Base-by-base conservation (phyloP, 2,888 invertebrate genomes). In the Andrena haemorrhoa region DNA sequence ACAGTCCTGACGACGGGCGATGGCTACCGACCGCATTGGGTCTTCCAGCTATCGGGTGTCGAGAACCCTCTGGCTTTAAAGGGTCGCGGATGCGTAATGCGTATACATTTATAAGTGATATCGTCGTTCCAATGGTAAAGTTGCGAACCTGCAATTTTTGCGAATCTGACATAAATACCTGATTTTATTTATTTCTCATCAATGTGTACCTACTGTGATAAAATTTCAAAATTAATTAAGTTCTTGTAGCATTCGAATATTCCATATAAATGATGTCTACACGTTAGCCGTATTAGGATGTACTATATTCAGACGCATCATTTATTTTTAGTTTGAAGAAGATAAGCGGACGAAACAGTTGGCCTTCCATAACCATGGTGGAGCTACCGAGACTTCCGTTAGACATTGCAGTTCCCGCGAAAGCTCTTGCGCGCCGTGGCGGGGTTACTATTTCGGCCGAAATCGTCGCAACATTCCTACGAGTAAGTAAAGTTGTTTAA, bases 351-450 rank as follows among this genome's bases (percentile, higher is more conserved):
- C 60, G 16, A 63, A 63, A 35, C 2, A 47, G 33, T 49, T 47
- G 23, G 8, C 20, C 5, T 33, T 60, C 33, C 29, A 56, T n/a
- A 0, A 35, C n/a, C 23, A 92, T 86, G 88, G 87, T 90, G 78
- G 82, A 87, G 75, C 75, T 90, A 61, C 90, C 90, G 31, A 86
- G 73, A 71, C 88, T 91, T 58, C 86, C 88, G 41, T 84, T 91
- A 72, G 91, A 91, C 74, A 89, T 90, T 35, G 78, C 66, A 12
- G 88, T 92, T 51, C 88, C 91, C 16, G 80, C 89, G 20, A 77
- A 79, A 33, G 85, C 87, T 56, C 86, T 90, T 47, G 85, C 85
- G 29, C 86, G 90, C 56, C 91, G 90, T 2, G 89, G 89, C n/a
- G 90, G 86, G 10, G 85, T 89, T 69, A 87, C 80, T 41, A 75